phyloP scores from a whole-genome alignment of 2,797 vertebrate genomes.

The Selene dorsalis region DNA sequence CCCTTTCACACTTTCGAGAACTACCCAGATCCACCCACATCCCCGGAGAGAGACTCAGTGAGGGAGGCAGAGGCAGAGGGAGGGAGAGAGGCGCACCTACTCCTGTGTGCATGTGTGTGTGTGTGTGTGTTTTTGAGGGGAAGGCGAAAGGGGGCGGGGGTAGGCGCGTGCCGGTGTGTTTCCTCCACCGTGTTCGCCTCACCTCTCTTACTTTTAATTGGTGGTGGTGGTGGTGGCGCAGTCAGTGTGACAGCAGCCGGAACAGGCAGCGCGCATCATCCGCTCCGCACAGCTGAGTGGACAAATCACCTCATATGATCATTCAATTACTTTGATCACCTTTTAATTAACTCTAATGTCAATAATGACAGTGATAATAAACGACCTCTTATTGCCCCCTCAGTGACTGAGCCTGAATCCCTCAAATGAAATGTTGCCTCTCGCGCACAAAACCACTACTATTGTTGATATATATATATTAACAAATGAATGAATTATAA shows the following conservation, averaged over 20 bases:
- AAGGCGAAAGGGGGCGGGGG: not conserved
- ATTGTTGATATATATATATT: not conserved
- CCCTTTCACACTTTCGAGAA: conserved; percentile 73
- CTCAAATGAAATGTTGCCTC: not conserved
- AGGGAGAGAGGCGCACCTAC: conserved; percentile 26
- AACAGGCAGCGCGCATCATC: conserved; percentile 27
- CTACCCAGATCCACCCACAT: conserved; percentile 74
- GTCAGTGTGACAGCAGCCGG: conserved; percentile 42
- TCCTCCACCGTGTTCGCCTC: conserved; percentile 39
- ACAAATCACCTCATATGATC: conserved; percentile 15
- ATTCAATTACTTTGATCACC: conserved; percentile 11
- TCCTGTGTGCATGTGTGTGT: conserved; percentile 53
- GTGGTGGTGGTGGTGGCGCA: conserved; percentile 32
- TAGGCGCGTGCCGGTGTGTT: conserved; percentile 18
- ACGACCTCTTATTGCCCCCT: not conserved
- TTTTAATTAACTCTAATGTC: conserved; percentile 16
- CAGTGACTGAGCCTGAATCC: not conserved
- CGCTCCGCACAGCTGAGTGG: conserved; percentile 30
- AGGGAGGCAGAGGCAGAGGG: not conserved
- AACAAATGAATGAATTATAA: not conserved
- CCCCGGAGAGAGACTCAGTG: conserved; percentile 27
- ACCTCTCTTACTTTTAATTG: conserved; percentile 59
- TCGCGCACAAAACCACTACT: not conserved
- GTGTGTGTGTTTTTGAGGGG: not conserved
- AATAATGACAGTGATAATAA: too few species aligned